phyloP scores from a whole-genome alignment of 2,113 vertebrate genomes.

The Hippocampus abdominalis region DNA sequence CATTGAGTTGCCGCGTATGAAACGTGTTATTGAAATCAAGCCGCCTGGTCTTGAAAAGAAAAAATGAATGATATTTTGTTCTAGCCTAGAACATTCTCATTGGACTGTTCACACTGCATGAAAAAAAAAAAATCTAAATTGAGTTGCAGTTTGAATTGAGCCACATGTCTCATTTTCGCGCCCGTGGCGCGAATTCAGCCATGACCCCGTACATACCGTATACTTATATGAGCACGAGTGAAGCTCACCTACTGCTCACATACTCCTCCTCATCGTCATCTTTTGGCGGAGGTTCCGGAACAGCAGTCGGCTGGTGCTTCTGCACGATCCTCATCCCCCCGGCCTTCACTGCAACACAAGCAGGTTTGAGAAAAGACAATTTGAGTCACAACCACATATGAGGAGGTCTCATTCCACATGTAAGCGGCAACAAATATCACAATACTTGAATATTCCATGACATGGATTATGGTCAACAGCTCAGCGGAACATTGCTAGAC shows the following conservation, averaged over 20 bases:
- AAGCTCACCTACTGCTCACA: slow-evolving; percentile 82
- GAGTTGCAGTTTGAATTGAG: too few relatives aligned
- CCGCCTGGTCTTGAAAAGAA: too few relatives aligned
- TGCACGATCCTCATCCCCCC: slow-evolving; percentile 98
- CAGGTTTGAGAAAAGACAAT: not conserved
- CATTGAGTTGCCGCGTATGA: too few relatives aligned
- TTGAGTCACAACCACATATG: not conserved
- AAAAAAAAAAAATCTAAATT: too few relatives aligned
- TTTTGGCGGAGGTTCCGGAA: slow-evolving; percentile 81
- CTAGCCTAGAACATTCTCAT: too few relatives aligned
- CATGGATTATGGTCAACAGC: not conserved
- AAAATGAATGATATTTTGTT: too few relatives aligned
- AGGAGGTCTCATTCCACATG: not conserved
- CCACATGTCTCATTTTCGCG: too few relatives aligned
- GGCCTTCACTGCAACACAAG: slow-evolving; percentile 83
- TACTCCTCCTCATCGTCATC: slow-evolving; percentile 89
- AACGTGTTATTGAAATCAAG: too few relatives aligned
- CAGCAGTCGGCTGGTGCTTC: slow-evolving; percentile 81
- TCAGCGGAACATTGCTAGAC: not conserved
- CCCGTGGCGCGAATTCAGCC: too few relatives aligned
- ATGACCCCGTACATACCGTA: not conserved
- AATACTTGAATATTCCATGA: not conserved
- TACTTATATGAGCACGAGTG: not conserved
- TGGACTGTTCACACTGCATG: too few relatives aligned
- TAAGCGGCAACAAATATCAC: not conserved